A percentile compares a stretch with the other conserved stretches of the same genome.
These are phyloP conservation scores for Casuarius casuarius DNA, from an alignment of 2,113 vertebrate genomes.

Conservation along the genomic window DNA sequence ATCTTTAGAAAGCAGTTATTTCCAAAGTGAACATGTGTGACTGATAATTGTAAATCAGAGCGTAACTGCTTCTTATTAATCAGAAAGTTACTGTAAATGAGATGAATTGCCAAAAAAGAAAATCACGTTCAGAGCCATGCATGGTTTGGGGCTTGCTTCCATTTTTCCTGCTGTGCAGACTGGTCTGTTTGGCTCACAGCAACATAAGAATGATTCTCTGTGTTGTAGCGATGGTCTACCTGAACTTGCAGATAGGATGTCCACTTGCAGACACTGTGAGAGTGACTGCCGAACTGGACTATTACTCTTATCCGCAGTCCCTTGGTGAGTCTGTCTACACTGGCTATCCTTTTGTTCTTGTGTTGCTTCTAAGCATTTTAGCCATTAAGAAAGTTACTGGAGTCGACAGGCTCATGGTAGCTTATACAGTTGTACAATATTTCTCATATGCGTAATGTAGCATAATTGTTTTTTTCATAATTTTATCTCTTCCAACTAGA, in stretches of 20 bases:
- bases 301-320: not conserved
- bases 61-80: not conserved
- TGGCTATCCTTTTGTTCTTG: not conserved
- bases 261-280: not conserved
- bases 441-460: not conserved
- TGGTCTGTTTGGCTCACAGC: not conserved
- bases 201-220: accelerated
- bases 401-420: not conserved
- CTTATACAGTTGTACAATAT: not conserved
- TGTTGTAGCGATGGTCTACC: not conserved
- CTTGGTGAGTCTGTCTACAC: not conserved
- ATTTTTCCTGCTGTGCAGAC: not conserved
- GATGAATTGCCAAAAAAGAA: not conserved
- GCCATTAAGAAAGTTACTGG: not conserved
- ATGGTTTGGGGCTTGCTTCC: not conserved
- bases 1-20: not conserved
- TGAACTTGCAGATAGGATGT: not conserved
- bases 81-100: not conserved
- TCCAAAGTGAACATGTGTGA: accelerated
- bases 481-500: not conserved
- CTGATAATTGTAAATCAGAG: not conserved
- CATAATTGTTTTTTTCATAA: not conserved
- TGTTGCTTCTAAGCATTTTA: not conserved
- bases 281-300: not conserved
- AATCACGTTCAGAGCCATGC: not conserved